Base-by-base conservation (phyloP, 1,140 invertebrate species). In the Vanessa atalanta region DNA sequence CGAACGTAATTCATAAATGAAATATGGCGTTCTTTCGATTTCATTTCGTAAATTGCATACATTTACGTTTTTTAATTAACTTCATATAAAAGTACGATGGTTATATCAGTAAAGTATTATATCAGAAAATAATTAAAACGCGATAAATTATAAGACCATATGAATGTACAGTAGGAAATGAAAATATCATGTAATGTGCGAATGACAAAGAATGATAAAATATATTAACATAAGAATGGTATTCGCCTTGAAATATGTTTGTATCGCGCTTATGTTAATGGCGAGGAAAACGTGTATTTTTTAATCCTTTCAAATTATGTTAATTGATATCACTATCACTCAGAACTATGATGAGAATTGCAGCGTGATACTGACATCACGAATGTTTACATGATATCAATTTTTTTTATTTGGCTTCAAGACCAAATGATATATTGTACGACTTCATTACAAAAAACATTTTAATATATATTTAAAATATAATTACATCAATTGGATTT, bases 151-250 rank as follows among this genome's bases (percentile, higher is more conserved):
- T 31, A 60, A 31, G 13, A 57, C 9, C 7, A 23, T 75, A 75
- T 78, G 66, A 79, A 77, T 78, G 76, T 77, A 77, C 65, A 71
- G 72, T 77, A 75, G 72, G 72, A 79, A 78, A 80, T 82, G 77
- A 81, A 77, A 82, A 84, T 80, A 76, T 81, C 75, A 79, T 65
- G 72, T 71, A 73, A 57, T 74, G 68, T 80, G 70, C 61, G 69
- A 75, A 79, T 79, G 70, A 80, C 75, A 80, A 75, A 75, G 70
- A 75, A 73, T 78, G 72, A 78, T 81, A 81, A 81, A 78, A 72
- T 73, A 71, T 69, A 85, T 88, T 89, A 85, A 66, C 86, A 89
- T 87, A 75, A 82, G 78, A 89, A 88, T 85, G 78, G 75, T 73
- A 71, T 82, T 71, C 71, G 73, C 85, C 82, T 85, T 88, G 79